Evolutionary conservation across 2,797 vertebrate species (phyloP), one percentile per base, ranked within the genome.

Genomic region (Sorex maritimensis): DNA sequence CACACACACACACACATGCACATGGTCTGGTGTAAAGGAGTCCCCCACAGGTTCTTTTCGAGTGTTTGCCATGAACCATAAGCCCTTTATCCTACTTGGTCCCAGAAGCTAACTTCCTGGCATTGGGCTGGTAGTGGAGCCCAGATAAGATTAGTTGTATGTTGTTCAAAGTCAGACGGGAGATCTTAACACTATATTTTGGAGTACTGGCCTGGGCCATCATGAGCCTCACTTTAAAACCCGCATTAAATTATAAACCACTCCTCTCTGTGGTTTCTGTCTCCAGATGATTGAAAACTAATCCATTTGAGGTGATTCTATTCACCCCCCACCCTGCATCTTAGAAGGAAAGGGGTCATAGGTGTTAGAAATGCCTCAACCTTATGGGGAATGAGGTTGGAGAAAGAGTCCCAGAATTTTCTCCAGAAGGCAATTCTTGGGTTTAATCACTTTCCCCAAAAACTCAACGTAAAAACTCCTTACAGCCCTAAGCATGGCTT

Each of bases 401-500:
- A 14, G 82, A 84, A 81, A 61, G 44, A 91, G 71, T 52, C 28
- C 69, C 63, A 88, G 91, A 77, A 73, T 95, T 93, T 80, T 30
- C 63, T 81, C 92, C 79, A 74, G 82, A 74, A 94, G 77, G 77
- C 88, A 23, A 91, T 86, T 96, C 24, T 85, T 74, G 74, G 80
- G 63, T 67, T 94, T 95, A 91, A 89, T 94, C 77, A 92, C 77
- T 94, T 90, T 65, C 68, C 79, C 75, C 13, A 61, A 96, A 97
- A 96, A 87, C 89, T 96, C 96, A 95, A 81, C 89, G 49, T 19
- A 15, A 96, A 95, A 96, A 88, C 67, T 72, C 41, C 81, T 94
- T 46, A 8, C 63, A 91, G 87, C 63, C 81, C 81, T 63, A 91
- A 90, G 82, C 85, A 92, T 92, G 92, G 92, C 90, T 69, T 93